Conservation (phyloP, 2,888 invertebrate species). For the Euplexia lucipara region DNA sequence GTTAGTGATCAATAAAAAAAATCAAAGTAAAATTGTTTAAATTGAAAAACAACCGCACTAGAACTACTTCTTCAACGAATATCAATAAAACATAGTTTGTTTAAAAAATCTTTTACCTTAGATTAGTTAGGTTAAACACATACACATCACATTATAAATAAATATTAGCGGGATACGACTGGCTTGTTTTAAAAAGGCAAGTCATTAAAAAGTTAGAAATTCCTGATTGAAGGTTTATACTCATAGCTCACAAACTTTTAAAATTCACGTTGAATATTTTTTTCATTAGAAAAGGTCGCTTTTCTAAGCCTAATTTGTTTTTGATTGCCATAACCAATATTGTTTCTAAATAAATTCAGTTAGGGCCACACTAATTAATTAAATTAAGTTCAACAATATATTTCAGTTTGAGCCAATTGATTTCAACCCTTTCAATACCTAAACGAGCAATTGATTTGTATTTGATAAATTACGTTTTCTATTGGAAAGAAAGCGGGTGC, state of each 20-base stretch:
- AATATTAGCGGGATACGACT: background rate
- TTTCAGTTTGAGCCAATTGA: constrained; percentile 28
- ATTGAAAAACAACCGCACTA: too few species aligned
- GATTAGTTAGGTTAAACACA: too few species aligned
- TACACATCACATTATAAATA: background rate
- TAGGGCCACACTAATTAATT: constrained; percentile 3
- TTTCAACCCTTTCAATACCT: constrained; percentile 15
- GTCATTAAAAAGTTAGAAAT: constrained; percentile 12
- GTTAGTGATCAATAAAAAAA: background rate
- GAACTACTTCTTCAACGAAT: too few species aligned
- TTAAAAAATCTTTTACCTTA: too few species aligned
- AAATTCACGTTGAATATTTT: constrained; percentile 8
- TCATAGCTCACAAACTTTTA: constrained; percentile 4
- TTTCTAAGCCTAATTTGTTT: constrained; percentile 17
- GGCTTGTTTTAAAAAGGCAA: background rate
- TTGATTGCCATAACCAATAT: constrained; percentile 11
- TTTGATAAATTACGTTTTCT: constrained; percentile 53
- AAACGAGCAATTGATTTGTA: constrained; percentile 48
- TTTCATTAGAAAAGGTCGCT: constrained; percentile 5
- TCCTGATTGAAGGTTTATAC: constrained; percentile 16
- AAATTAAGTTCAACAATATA: constrained; percentile 17
- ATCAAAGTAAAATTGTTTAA: too few species aligned
- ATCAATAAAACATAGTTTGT: too few species aligned
- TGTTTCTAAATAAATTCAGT: constrained; percentile 6
- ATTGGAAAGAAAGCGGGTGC: constrained; percentile 46